phyloP scores from a whole-genome alignment of 2,113 vertebrate species.

The Oenanthe melanoleuca region DNA sequence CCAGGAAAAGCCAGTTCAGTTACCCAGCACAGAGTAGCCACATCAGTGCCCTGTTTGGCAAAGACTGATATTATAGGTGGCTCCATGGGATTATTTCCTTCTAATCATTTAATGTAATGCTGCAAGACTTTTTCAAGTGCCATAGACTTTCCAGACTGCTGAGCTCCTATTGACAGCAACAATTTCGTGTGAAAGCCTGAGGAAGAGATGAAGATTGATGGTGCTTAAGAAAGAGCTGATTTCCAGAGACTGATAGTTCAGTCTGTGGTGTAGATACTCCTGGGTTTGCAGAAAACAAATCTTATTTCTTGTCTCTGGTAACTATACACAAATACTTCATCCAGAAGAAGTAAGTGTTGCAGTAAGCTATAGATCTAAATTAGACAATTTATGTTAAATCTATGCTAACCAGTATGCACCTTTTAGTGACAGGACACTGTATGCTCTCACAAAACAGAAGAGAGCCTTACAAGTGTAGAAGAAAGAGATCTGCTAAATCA shows the following conservation, averaged over 20 bases:
- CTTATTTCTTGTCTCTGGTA: neutral
- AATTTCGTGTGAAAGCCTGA: neutral
- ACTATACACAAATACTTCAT: neutral
- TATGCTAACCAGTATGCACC: neutral
- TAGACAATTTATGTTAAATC: neutral
- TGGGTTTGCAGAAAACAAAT: neutral
- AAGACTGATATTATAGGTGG: neutral
- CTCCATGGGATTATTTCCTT: neutral
- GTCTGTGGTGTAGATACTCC: neutral
- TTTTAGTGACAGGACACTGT: neutral
- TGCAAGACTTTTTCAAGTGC: neutral
- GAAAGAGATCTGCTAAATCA: neutral
- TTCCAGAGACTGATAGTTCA: neutral
- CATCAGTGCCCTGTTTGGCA: neutral
- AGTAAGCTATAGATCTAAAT: neutral
- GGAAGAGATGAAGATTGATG: neutral
- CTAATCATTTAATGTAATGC: neutral
- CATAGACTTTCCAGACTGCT: neutral
- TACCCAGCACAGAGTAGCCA: neutral
- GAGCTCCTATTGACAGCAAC: neutral
- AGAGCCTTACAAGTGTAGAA: neutral
- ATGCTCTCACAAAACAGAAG: neutral
- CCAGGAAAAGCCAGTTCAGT: neutral
- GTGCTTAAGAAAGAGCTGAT: neutral
- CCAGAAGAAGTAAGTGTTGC: neutral